Evolutionary conservation across 2,888 invertebrate genomes (phyloP).

Genomic region (Athripsodes cinereus): DNA sequence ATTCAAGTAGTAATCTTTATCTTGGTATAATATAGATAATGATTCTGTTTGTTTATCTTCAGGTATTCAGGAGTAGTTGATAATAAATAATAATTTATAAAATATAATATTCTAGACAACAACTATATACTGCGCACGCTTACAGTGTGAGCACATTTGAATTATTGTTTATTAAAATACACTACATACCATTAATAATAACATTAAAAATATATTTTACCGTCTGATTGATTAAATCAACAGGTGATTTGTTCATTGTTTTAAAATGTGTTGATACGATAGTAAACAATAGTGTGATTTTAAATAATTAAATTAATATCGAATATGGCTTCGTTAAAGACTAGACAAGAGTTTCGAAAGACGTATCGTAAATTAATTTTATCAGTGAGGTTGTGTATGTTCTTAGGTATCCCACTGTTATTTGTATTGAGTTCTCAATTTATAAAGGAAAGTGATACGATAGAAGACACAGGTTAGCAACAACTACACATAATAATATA

Average conservation of each 20-base stretch:
- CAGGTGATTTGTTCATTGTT: too few species aligned
- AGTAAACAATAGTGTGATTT: neutral
- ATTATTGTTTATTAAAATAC: too few species aligned
- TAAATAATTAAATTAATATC: neutral
- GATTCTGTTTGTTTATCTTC: conserved; percentile 9
- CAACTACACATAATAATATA: too few species aligned
- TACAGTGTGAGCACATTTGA: too few species aligned
- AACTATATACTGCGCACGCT: too few species aligned
- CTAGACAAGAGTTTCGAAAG: conserved; percentile 17
- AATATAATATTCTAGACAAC: too few species aligned
- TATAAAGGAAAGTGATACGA: neutral
- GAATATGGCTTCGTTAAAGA: conserved; percentile 11
- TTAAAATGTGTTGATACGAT: neutral
- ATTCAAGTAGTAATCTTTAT: neutral
- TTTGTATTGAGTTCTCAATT: neutral
- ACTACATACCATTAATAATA: too few species aligned
- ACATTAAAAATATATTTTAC: too few species aligned
- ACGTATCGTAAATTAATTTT: conserved; percentile 10
- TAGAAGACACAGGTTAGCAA: neutral
- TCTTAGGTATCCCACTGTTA: conserved; percentile 11
- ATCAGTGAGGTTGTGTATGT: conserved; percentile 11
- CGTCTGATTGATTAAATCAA: too few species aligned
- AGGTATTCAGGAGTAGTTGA: conserved; percentile 2
- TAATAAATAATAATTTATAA: neutral
- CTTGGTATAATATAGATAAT: neutral